A percentile compares a stretch with the other conserved stretches of the same genome.
phyloP scores from a whole-genome alignment of 2,888 invertebrate genomes.

The Horisme vitalbata region DNA sequence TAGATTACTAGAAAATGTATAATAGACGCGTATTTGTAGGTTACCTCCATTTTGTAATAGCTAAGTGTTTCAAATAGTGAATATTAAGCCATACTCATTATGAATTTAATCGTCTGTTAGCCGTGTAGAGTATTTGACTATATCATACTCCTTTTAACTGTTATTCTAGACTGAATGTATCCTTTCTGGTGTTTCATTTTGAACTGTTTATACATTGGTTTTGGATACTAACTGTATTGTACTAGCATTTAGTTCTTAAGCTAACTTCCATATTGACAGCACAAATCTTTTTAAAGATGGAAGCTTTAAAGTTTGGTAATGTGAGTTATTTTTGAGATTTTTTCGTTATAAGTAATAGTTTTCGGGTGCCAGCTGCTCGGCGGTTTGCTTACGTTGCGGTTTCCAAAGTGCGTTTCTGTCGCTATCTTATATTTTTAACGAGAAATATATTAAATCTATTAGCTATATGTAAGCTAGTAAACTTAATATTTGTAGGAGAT shows the following conservation, averaged over 20 bases:
- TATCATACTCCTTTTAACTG: constrained; percentile 52
- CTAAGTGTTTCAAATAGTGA: constrained; percentile 73
- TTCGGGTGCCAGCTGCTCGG: constrained; percentile 54
- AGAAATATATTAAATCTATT: constrained; percentile 45
- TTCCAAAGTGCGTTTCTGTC: constrained; percentile 50
- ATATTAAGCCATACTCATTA: constrained; percentile 71
- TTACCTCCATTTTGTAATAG: constrained; percentile 51
- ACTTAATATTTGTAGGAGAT: constrained; percentile 73
- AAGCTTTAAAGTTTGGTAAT: constrained; percentile 53
- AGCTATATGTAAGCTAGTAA: constrained; percentile 64
- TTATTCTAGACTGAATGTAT: constrained; percentile 63
- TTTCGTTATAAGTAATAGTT: constrained; percentile 41
- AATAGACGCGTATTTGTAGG: constrained; percentile 61
- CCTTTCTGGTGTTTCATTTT: constrained; percentile 41
- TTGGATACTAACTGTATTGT: constrained; percentile 49
- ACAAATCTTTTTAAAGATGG: constrained; percentile 62
- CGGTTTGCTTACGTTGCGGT: constrained; percentile 44
- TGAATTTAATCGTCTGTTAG: constrained; percentile 71
- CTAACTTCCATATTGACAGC: constrained; percentile 71
- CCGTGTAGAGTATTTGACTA: constrained; percentile 55
- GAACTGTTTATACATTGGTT: constrained; percentile 52
- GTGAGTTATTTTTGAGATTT: constrained; percentile 64
- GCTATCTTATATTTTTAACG: constrained; percentile 50
- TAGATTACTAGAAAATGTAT: constrained; percentile 51
- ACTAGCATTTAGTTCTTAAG: constrained; percentile 51